These are phyloP conservation scores for Cyanoderma ruficeps DNA, from an alignment of 2,113 vertebrate species.

Conservation along the genomic window DNA sequence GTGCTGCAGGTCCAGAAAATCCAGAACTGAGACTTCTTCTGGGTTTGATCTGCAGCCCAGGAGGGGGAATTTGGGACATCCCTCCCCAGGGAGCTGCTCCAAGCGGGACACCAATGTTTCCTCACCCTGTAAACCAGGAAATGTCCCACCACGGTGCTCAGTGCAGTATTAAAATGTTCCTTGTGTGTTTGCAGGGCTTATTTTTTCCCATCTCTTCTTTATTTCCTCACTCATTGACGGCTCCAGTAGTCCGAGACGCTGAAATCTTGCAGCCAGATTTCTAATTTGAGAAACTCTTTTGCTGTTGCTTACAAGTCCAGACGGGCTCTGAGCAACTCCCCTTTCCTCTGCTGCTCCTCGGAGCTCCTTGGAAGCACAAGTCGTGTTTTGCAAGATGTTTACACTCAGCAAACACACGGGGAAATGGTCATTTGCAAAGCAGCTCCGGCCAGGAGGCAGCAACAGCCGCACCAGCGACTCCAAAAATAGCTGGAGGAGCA, in stretches of 20 bases:
- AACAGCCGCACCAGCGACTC: background rate
- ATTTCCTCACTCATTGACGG: background rate
- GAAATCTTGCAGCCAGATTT: conserved; percentile 1
- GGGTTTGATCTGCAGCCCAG: background rate
- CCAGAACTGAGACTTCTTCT: background rate
- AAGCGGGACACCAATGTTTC: fast-evolving
- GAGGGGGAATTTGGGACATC: fast-evolving
- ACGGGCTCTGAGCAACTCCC: background rate
- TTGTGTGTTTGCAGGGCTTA: background rate
- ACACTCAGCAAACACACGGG: background rate
- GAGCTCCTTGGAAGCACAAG: background rate
- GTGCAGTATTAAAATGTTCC: fast-evolving
- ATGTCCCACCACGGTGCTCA: background rate
- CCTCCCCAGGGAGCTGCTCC: fast-evolving
- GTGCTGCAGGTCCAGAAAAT: background rate
- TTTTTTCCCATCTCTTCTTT: background rate
- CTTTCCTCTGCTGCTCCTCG: background rate
- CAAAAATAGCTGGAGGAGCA: background rate
- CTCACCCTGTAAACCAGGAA: background rate
- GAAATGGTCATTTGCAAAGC: background rate
- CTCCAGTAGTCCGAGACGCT: background rate
- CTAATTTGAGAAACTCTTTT: background rate
- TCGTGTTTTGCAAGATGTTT: background rate
- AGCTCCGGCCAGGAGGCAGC: background rate
- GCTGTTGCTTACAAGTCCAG: background rate